Percentiles rank a stretch among this genome's conserved stretches.
These are phyloP conservation scores for Labeo rohita DNA, from an alignment of 2,113 vertebrate species.

Conservation along the genomic window DNA sequence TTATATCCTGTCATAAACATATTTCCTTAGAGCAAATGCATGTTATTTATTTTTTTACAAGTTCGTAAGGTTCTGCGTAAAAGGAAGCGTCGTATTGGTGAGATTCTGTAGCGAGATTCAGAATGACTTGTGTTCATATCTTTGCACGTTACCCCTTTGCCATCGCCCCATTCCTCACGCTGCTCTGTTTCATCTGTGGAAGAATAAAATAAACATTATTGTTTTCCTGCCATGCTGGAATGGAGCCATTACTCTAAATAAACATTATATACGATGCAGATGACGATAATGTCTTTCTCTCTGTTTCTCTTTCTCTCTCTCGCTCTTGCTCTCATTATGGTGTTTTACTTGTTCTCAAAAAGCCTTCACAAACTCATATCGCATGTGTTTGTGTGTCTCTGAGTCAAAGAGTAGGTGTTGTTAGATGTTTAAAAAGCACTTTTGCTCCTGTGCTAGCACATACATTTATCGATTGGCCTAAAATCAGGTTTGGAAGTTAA, in stretches of 20 bases:
- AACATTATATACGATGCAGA: slow-evolving; percentile 35
- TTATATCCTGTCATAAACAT: not conserved
- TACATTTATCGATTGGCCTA: slow-evolving; percentile 69
- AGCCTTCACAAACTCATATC: not conserved
- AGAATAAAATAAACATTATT: slow-evolving; percentile 35
- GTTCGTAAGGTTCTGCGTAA: not conserved
- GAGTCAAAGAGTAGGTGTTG: slow-evolving; percentile 17
- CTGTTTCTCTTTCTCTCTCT: slow-evolving; percentile 9
- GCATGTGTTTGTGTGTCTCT: slow-evolving; percentile 45
- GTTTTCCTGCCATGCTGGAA: slow-evolving; percentile 35
- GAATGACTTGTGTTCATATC: not conserved
- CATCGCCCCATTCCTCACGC: slow-evolving; percentile 9
- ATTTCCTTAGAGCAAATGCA: not conserved
- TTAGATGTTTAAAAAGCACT: slow-evolving; percentile 35
- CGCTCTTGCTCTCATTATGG: slow-evolving; percentile 1
- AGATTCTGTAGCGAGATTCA: not conserved
- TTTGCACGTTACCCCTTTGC: not conserved
- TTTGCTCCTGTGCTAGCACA: slow-evolving; percentile 53
- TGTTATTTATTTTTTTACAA: not conserved
- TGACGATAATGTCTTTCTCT: slow-evolving; percentile 15
- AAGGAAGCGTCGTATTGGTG: not conserved
- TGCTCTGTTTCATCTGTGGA: not conserved
- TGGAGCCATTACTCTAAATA: slow-evolving; percentile 36
- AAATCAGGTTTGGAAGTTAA: slow-evolving; percentile 69
- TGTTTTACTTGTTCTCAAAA: not conserved